Percentiles rank a stretch among this genome's conserved stretches.
These are phyloP conservation scores for Numenius phaeopus DNA, from an alignment of 2,797 vertebrate species.

Conservation along the genomic window DNA sequence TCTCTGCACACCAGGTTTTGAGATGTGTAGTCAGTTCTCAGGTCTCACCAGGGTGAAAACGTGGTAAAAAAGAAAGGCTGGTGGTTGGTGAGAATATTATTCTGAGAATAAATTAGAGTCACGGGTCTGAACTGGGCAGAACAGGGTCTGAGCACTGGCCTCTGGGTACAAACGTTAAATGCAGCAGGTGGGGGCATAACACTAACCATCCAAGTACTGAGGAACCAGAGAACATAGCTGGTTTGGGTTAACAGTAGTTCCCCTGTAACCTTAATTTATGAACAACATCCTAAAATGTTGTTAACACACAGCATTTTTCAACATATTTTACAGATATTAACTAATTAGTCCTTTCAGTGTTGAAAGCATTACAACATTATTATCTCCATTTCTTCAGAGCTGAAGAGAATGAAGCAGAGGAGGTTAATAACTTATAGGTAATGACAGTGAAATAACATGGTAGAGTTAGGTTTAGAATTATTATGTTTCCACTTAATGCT, in stretches of 20 bases:
- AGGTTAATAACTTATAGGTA: background rate
- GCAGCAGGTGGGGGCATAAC: background rate
- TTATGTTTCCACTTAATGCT: background rate
- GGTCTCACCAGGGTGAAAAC: background rate
- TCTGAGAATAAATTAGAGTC: background rate
- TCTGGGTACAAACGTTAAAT: background rate
- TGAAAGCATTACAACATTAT: background rate
- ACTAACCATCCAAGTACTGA: background rate
- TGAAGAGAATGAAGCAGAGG: background rate
- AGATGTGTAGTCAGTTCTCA: background rate
- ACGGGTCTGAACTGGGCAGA: background rate
- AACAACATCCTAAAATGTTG: background rate
- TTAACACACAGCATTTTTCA: background rate
- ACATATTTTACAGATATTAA: background rate
- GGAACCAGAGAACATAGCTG: background rate
- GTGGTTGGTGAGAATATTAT: background rate
- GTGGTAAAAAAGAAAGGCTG: background rate
- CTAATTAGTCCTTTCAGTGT: background rate
- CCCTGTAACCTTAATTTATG: background rate
- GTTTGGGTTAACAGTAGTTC: background rate
- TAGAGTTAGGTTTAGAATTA: background rate
- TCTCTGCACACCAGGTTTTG: background rate
- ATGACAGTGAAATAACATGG: background rate
- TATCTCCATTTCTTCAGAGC: background rate
- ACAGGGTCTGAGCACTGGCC: background rate